Evolutionary conservation across 2,113 vertebrate genomes (phyloP), one percentile per base, ranked within the genome.

Genomic region (Casuarius casuarius): DNA sequence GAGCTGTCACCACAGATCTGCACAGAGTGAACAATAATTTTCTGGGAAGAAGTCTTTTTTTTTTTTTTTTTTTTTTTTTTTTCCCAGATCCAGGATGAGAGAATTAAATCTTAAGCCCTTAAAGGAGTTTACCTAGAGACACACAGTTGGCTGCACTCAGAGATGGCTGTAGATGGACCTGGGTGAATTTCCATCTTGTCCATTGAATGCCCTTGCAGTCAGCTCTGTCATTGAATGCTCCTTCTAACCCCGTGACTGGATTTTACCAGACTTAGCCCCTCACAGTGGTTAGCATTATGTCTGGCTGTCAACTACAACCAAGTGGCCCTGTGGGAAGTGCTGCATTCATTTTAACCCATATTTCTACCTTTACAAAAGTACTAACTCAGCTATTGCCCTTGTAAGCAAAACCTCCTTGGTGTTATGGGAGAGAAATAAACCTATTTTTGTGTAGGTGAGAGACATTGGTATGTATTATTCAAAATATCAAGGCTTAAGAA

Each of bases 171-270:
- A 33, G 35, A 35, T 12, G 13, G 17, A 12, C 7, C 7, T 54
- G 13, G 26, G 46, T 66, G 23, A n/a, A 66, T 59, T 49, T 26
- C 33, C 18, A 1, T 18, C 2, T 4, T 52, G 78, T 90, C 25
- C 25, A 20, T 3, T 61, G 48, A 73, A 76, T 76, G 75, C 21
- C 56, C 22, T 22, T 58, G 4, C 56, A 84, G 77, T 51, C 25
- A 61, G 21, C 70, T 77, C 38, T 62, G 25, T 21, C 2, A 10
- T 5, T 76, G 28, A 54, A 26, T 16, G 9, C 0, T 0, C 10
- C 46, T 58, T 21, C 13, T 52, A 18, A 44, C 6, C 54, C 72
- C 52, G 17, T 4, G 12, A 10, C 21, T 10, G 15, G 4, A 4
- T 18, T 54, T 59, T 38, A 67, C n/a, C 58, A 58, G n/a, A 17